phyloP scores from a whole-genome alignment of 2,888 invertebrate genomes.

The Clunio marinus region DNA sequence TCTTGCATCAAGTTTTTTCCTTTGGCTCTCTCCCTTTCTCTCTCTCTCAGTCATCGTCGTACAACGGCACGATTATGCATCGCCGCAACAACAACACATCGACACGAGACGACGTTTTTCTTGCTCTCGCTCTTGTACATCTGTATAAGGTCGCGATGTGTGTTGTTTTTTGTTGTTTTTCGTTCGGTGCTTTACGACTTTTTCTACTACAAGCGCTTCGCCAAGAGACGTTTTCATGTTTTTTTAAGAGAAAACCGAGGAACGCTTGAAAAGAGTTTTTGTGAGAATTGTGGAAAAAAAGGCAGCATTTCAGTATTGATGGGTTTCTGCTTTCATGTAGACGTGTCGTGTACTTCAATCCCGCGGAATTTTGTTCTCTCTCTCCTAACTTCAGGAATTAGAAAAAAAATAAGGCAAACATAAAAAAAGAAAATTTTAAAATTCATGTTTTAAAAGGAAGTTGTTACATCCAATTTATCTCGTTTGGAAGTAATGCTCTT shows the following conservation, averaged over 20 bases:
- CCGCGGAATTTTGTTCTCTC: background rate
- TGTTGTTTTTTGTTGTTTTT: background rate
- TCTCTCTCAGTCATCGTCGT: background rate
- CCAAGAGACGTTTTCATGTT: background rate
- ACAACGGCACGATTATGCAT: background rate
- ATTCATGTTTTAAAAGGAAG: conserved; percentile 6
- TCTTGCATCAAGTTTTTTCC: too few species aligned
- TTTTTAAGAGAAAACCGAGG: conserved; percentile 4
- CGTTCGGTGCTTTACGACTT: background rate
- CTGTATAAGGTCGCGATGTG: conserved; percentile 3
- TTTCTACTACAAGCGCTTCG: conserved; percentile 1
- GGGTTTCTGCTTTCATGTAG: conserved; percentile 27
- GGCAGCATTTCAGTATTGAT: conserved; percentile 28
- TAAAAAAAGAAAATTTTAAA: background rate
- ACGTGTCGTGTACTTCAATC: conserved; percentile 23
- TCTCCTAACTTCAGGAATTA: background rate
- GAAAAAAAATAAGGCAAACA: conserved; percentile 1
- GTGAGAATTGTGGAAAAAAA: conserved; percentile 28
- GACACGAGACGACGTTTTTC: background rate
- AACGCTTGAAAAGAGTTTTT: background rate
- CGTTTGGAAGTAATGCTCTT: background rate
- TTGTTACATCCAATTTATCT: conserved; percentile 14
- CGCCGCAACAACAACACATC: background rate
- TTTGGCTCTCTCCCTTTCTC: too few species aligned
- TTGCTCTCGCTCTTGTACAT: background rate